Percentiles rank a stretch among this genome's conserved stretches.
phyloP scores from a whole-genome alignment of 2,113 vertebrate species.

The Hymenochirus boettgeri region DNA sequence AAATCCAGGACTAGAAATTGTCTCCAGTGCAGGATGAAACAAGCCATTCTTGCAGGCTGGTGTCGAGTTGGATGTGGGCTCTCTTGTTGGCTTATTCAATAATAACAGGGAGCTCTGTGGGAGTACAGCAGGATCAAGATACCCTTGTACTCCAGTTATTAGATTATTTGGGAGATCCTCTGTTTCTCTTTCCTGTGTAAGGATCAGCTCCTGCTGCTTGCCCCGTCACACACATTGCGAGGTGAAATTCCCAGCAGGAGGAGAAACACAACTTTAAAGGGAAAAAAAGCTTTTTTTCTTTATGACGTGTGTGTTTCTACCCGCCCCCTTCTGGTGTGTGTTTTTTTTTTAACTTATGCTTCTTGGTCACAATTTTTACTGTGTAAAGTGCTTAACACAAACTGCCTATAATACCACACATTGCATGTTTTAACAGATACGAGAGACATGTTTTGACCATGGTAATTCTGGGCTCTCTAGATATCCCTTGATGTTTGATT shows the following conservation, averaged over 20 bases:
- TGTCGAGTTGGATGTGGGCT: too few species aligned
- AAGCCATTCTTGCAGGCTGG: constrained; percentile 29
- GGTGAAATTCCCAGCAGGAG: constrained; percentile 23
- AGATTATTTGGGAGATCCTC: neutral
- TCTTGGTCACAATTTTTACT: too few species aligned
- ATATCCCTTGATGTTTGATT: too few species aligned
- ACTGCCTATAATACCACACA: too few species aligned
- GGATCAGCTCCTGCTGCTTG: neutral
- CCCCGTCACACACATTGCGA: neutral
- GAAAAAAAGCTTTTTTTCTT: neutral
- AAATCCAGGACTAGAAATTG: constrained; percentile 17
- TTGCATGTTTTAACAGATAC: too few species aligned
- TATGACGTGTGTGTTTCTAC: constrained; percentile 25
- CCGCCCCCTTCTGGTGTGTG: constrained; percentile 16
- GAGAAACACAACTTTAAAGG: constrained; percentile 2
- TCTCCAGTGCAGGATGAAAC: constrained; percentile 13
- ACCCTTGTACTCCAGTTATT: neutral
- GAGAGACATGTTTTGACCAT: too few species aligned
- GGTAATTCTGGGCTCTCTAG: too few species aligned
- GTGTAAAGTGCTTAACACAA: too few species aligned
- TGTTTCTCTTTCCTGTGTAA: neutral
- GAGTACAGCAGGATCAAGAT: neutral
- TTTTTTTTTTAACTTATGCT: too few species aligned
- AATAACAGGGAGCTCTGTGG: neutral
- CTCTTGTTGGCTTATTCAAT: neutral